A percentile compares a stretch with the other conserved stretches of the same genome.
Conservation (phyloP, 2,797 vertebrate species). For the Oreochromis mossambicus region DNA sequence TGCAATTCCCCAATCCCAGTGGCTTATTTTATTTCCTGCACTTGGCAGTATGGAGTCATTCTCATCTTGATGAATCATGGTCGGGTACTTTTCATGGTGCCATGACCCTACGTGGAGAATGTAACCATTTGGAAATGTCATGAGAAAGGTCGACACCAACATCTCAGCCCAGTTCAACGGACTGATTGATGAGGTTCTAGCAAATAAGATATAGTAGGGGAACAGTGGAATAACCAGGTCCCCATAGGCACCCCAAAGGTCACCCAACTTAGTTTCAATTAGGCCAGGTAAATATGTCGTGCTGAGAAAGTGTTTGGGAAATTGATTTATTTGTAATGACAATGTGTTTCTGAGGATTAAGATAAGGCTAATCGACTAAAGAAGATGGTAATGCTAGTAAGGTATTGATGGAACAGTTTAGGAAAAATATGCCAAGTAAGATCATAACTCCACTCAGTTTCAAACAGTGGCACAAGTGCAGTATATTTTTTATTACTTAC, state of each 20-base stretch:
- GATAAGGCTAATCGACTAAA: slow-evolving; percentile 44
- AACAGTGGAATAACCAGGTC: slow-evolving; percentile 40
- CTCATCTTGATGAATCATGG: slow-evolving; percentile 51
- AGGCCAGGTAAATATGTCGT: slow-evolving; percentile 52
- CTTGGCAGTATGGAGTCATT: slow-evolving; percentile 17
- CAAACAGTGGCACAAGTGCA: slow-evolving; percentile 8
- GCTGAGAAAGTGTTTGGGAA: slow-evolving; percentile 20
- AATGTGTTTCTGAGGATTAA: slow-evolving; percentile 44
- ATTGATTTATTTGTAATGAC: slow-evolving; percentile 49
- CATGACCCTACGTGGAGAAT: slow-evolving; percentile 63
- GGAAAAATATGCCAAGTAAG: slow-evolving; percentile 30
- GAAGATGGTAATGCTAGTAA: background rate
- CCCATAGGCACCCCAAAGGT: slow-evolving; percentile 70
- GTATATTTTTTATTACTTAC: slow-evolving; percentile 50
- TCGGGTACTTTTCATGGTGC: slow-evolving; percentile 56
- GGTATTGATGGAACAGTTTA: slow-evolving; percentile 42
- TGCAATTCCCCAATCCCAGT: slow-evolving; percentile 7
- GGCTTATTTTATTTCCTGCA: slow-evolving; percentile 16
- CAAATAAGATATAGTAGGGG: slow-evolving; percentile 58
- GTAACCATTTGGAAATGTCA: slow-evolving; percentile 73
- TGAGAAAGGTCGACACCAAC: slow-evolving; percentile 72
- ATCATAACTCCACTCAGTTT: slow-evolving; percentile 21
- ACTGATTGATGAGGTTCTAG: slow-evolving; percentile 72
- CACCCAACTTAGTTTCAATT: slow-evolving; percentile 76
- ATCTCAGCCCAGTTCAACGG: slow-evolving; percentile 57